Base-by-base conservation (phyloP, 2,113 vertebrate species). In the Microtus pennsylvanicus region DNA sequence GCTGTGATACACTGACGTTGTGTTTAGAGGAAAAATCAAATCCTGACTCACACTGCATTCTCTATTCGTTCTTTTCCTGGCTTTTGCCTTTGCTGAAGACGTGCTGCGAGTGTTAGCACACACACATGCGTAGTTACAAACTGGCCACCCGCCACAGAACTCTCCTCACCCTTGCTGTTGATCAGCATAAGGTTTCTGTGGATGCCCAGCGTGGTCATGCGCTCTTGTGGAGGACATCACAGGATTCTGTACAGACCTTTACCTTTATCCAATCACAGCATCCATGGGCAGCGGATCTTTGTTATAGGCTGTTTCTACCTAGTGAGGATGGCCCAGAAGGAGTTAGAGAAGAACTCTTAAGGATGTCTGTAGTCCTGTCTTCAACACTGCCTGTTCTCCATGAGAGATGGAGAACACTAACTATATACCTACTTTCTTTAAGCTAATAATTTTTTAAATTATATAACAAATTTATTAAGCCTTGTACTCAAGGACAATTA, bases 391-490 rank as follows among this genome's bases (percentile, higher is more conserved):
- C 86, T 82, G 76, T 81, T 88, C 58, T 76, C 69, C 67, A 19
- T 52, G 42, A 74, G 77, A 78, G 55, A 83, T 52, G 93, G 93
- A 87, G 81, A 93, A 89, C 77, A 42, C 72, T 55, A 52, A 45
- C 58, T 94, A 14, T 97, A 92, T 95, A 97, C 83, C 89, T 96
- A 90, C 96, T 96, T 92, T 80, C 85, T 89, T 93, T 94, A 91
- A 70, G 82, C 72, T 94, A 76, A 91, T 91, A 89, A 93, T 95
- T 95, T 95, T 78, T 52, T 33, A 33, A 52, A 52, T 74, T 38
- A 38, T n/a, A 74, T 38, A 74, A 74, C 19, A 74, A 22, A 74
- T 38, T 74, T 97, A 77, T 87, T 96, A 93, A 87, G 75, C 81
- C 89, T 97, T 95, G 26, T 96, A 91, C 95, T 92, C 96, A 93